Evolutionary conservation across 1,140 invertebrate genomes (phyloP), one percentile per base, ranked within the genome.

Genomic region (Gryllus bimaculatus): DNA sequence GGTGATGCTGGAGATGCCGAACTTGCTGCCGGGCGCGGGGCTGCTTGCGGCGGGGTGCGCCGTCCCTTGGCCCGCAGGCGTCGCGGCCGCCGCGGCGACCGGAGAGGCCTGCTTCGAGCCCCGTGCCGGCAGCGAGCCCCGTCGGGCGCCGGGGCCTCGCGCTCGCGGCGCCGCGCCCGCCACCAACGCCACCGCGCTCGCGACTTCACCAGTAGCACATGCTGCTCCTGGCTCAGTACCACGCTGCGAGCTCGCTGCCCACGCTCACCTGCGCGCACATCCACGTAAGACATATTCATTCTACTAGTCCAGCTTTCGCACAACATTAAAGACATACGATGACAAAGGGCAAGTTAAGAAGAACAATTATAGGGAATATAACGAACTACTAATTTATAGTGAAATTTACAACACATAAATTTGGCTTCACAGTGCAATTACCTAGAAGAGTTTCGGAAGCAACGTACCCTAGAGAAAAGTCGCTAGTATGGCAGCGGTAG

Each of bases 151-250:
- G 54, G 54, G 7, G 54, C 10, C 18, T 66, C 54, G 18, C 54
- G 54, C 18, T 66, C 54, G 1, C 1, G 1, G 1, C 54, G 54
- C 76, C 39, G 20, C 73, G 49, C 91, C 90, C 1, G 91, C 85
- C 80, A 91, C 91, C 75, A 93, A 92, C 89, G 92, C 92, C 13
- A 91, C 92, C 0, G 89, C 92, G 81, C 92, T 93, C 4, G 91
- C 47, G 91, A 92, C 82, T 93, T 91, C 3, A 89, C 88, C 7
- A 92, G 83, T 12, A 86, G 82, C 7, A 80, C 0, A 7, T 26
- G n/a, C 48, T 21, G 20, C 39, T 48, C 77, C 47, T 15, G 39
- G 20, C 20, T 21, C 26, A 78, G 80, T n/a, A 87, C 83, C 79
- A 86, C 88, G 13, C 87, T 87, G n/a, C 0, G 87, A 86, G n/a